Percentiles rank a stretch among this genome's conserved stretches.
phyloP scores from a whole-genome alignment of 2,797 vertebrate genomes.

The Hippocampus kuda region DNA sequence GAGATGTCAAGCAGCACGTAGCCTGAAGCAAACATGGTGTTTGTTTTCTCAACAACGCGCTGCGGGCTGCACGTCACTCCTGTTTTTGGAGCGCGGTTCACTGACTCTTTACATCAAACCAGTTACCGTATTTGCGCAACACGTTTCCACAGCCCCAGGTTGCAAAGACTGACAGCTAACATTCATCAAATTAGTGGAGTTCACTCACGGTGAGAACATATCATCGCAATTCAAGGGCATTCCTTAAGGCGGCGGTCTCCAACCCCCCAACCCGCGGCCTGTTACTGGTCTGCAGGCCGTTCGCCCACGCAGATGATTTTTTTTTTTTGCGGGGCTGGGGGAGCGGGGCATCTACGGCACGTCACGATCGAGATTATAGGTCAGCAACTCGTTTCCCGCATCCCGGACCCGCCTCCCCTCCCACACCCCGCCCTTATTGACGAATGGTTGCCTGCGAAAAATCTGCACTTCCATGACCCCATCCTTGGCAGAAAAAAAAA shows the following conservation, averaged over 20 bases:
- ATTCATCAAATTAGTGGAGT: conserved; percentile 18
- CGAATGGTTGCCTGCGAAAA: too few relatives aligned
- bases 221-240: neutral
- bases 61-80: conserved; percentile 59
- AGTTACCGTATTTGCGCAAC: conserved; percentile 61
- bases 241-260: neutral
- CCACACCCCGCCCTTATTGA: too few relatives aligned
- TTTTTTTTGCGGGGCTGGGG: too few relatives aligned
- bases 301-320: too few relatives aligned
- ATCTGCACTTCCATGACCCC: too few relatives aligned
- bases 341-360: too few relatives aligned
- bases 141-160: conserved; percentile 42
- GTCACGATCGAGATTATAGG: too few relatives aligned
- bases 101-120: conserved; percentile 42
- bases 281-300: too few relatives aligned
- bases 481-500: too few relatives aligned
- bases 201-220: conserved; percentile 17
- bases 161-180: conserved; percentile 15
- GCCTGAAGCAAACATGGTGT: conserved; percentile 33
- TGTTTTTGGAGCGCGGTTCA: conserved; percentile 63
- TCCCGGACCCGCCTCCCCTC: too few relatives aligned
- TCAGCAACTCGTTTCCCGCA: too few relatives aligned
- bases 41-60: conserved; percentile 60
- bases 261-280: too few relatives aligned
- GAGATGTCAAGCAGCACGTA: neutral